These are phyloP conservation scores for Leptopilina syphax DNA, from an alignment of 2,888 invertebrate species.

Conservation along the genomic window DNA sequence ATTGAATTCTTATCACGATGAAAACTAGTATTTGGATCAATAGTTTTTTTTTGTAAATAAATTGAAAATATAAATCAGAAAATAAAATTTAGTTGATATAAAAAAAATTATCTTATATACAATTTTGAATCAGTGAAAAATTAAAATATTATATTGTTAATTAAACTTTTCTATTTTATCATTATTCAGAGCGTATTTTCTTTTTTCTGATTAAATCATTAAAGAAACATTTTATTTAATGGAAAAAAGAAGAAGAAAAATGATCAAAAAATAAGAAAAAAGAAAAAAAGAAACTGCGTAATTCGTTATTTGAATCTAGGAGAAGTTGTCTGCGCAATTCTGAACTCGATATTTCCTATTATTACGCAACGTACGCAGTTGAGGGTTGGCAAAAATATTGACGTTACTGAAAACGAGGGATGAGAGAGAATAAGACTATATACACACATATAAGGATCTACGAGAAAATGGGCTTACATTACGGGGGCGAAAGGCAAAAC, in stretches of 20 bases:
- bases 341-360: slow-evolving; percentile 21
- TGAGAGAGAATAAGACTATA: background rate
- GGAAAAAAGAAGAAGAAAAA: background rate
- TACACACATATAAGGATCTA: background rate
- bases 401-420: slow-evolving; percentile 21
- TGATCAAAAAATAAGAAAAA: background rate
- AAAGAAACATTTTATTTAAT: no score
- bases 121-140: no score
- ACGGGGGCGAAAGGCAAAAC: background rate
- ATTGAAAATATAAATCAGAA: no score
- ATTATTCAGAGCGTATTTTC: no score
- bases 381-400: slow-evolving; percentile 38
- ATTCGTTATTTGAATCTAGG: slow-evolving; percentile 1
- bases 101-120: no score
- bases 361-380: slow-evolving; percentile 37
- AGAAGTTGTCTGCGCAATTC: slow-evolving; percentile 1
- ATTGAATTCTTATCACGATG: no score
- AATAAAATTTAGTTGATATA: no score
- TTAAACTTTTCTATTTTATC: no score
- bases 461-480: background rate
- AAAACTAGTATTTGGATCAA: no score
- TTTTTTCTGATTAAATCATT: no score
- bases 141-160: no score
- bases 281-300: background rate
- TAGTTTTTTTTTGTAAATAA: no score